Base-by-base conservation (phyloP, 2,113 vertebrate genomes). In the Turnix velox region DNA sequence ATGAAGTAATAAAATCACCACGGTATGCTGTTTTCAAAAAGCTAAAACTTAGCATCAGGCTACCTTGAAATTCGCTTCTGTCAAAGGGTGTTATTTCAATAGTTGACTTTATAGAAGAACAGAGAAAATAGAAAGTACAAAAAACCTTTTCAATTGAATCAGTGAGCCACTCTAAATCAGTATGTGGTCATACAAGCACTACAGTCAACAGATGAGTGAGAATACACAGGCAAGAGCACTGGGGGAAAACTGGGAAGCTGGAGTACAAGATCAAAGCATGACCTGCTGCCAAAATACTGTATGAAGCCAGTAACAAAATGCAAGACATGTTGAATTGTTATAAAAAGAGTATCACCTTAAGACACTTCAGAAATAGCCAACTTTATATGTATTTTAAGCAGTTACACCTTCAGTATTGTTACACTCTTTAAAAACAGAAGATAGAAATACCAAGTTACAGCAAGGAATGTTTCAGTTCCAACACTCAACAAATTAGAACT, bases 1-100 rank as follows among this genome's bases (percentile, higher is more conserved):
- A 95, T 57, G 90, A 63, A 92, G 81, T 95, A 97, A 79, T 93
- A 97, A 95, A 96, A 88, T 94, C 93, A 96, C 88, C 92, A 93
- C 1, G 11, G 68, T 84, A 82, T 7, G 73, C 52, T 7, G 31
- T 93, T 93, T 97, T 96, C 61, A 78, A 94, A 93, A 94, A 96
- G 90, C 92, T 76, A 90, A 82, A 93, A 89, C 88, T 95, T 80
- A 96, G 92, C 90, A 97, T 95, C 84, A 91, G 87, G 91, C 66
- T 96, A 97, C 69, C 75, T 45, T 89, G 89, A 96, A 37, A 71
- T 79, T 88, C 74, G 40, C 80, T 63, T 49, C 61, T 82, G n/a
- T 84, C 18, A 31, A 66, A 90, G 87, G 51, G 65, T 25, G 48
- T 62, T 75, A 37, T 57, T 91, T 87, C 66, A 52, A 52, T 18